Conservation (phyloP, 2,797 vertebrate species). For the Chrysolophus pictus region DNA sequence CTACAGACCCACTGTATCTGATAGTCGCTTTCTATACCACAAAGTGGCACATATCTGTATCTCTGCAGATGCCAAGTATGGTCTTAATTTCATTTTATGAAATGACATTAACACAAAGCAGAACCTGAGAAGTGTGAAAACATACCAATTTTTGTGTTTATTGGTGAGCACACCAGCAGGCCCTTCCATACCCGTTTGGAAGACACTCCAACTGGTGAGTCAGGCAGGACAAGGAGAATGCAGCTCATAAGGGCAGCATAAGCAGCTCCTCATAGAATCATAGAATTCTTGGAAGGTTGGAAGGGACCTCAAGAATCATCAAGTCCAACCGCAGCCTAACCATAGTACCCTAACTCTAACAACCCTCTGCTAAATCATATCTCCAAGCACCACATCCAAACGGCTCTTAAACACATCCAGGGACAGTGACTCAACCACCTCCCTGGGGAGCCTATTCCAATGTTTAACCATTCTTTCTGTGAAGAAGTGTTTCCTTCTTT, state of each 20-base stretch:
- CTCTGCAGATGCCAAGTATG: not conserved
- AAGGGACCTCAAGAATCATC: too few relatives aligned
- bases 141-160: accelerated
- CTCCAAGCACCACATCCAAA: too few relatives aligned
- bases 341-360: too few relatives aligned
- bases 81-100: not conserved
- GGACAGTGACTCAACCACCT: too few relatives aligned
- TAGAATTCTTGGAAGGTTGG: too few relatives aligned
- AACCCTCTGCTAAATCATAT: too few relatives aligned
- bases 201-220: not conserved
- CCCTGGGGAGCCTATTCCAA: too few relatives aligned
- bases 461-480: too few relatives aligned
- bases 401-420: too few relatives aligned
- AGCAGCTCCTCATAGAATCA: not conserved
- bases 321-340: too few relatives aligned
- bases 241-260: not conserved
- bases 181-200: not conserved
- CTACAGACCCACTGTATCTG: not conserved
- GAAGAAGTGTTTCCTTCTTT: too few relatives aligned
- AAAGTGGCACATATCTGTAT: not conserved
- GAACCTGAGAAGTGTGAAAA: not conserved
- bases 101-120: not conserved
- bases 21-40: not conserved
- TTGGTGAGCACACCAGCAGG: not conserved
- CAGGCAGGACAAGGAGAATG: constrained; percentile 36